These are phyloP conservation scores for Ennomos erosarius DNA, from an alignment of 2,888 invertebrate genomes.

Conservation along the genomic window DNA sequence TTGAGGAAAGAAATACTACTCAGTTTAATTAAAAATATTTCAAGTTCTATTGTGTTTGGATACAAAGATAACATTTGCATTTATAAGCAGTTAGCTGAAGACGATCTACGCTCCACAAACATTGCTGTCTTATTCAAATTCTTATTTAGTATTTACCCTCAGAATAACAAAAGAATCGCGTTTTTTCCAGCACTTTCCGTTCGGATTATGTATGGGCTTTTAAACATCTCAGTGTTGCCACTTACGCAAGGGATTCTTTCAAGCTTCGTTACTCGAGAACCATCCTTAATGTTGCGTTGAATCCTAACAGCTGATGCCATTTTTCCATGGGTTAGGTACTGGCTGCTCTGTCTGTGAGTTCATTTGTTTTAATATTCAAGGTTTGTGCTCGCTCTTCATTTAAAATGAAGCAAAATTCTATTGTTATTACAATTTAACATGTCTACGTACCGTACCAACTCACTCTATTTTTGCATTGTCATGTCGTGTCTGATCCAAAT, in stretches of 20 bases:
- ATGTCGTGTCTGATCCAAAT: too few relatives aligned
- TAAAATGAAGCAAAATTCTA: too few relatives aligned
- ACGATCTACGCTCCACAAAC: background rate
- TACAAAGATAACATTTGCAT: too few relatives aligned
- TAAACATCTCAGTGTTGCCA: conserved; percentile 20
- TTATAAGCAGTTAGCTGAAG: too few relatives aligned
- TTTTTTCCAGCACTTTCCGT: conserved; percentile 21
- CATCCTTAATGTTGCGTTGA: conserved; percentile 30
- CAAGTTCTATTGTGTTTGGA: too few relatives aligned
- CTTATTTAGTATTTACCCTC: conserved; percentile 1
- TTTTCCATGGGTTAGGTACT: conserved; percentile 38
- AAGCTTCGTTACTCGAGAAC: conserved; percentile 25
- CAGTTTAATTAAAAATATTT: too few relatives aligned
- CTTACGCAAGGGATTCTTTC: conserved; percentile 24
- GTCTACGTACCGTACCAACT: too few relatives aligned
- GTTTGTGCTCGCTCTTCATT: too few relatives aligned
- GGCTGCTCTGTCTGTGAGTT: background rate
- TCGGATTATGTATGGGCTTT: conserved; percentile 24
- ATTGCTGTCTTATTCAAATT: conserved; percentile 6
- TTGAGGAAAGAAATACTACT: too few relatives aligned
- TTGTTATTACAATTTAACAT: too few relatives aligned
- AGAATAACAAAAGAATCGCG: conserved; percentile 17
- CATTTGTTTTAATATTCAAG: too few relatives aligned
- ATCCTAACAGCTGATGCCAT: conserved; percentile 32
- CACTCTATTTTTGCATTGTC: too few relatives aligned